Evolutionary conservation across 2,888 invertebrate species (phyloP).

Genomic region (Phengaris arion): DNA sequence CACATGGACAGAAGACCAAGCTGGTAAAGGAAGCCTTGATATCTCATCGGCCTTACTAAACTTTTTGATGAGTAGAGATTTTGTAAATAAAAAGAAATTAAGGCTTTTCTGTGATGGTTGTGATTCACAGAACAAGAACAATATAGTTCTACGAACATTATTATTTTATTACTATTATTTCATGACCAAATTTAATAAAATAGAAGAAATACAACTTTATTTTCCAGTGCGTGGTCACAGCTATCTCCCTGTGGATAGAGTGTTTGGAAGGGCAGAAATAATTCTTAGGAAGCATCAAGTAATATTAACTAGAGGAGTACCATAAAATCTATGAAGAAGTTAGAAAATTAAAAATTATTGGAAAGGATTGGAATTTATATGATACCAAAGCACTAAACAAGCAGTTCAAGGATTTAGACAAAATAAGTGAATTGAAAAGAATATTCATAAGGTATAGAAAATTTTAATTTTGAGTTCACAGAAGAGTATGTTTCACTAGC

Average conservation of each 20-base stretch:
- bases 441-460: no score
- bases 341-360: no score
- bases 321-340: no score
- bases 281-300: neutral
- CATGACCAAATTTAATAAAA: neutral
- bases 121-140: neutral
- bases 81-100: neutral
- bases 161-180: no score
- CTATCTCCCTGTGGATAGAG: neutral
- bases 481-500: no score
- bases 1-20: neutral
- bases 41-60: neutral
- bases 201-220: neutral
- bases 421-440: no score
- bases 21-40: neutral
- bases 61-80: neutral
- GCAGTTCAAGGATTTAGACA: no score
- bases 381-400: no score
- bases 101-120: neutral
- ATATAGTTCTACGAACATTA: neutral
- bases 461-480: no score
- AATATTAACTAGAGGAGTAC: neutral
- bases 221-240: constrained; percentile 3
- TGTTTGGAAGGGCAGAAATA: neutral
- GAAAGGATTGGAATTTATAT: no score